phyloP scores from a whole-genome alignment of 2,113 vertebrate genomes.

The Siniperca knerii region DNA sequence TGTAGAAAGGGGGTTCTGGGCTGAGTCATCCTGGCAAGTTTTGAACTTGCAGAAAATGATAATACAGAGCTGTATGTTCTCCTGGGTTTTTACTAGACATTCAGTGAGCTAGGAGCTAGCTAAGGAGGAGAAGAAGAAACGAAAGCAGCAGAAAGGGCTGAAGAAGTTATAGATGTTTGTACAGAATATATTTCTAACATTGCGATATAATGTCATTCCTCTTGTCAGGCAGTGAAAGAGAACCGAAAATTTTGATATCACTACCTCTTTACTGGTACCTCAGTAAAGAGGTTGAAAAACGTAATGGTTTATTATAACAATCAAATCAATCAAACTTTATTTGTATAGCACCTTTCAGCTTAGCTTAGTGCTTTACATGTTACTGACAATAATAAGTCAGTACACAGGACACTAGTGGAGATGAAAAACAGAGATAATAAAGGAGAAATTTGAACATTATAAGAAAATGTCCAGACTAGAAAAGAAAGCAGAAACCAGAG shows the following conservation, averaged over 20 bases:
- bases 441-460: neutral
- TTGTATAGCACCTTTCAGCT: neutral
- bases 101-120: neutral
- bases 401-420: neutral
- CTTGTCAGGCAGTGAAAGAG: neutral
- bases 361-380: neutral
- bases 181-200: neutral
- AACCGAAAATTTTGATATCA: neutral
- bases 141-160: neutral
- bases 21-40: constrained; percentile 63
- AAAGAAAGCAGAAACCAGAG: neutral
- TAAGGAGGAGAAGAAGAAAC: neutral
- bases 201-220: neutral
- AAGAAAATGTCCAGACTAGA: neutral
- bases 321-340: neutral
- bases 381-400: neutral
- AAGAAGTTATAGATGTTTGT: neutral
- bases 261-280: neutral
- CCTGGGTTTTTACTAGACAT: neutral
- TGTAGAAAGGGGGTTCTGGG: neutral
- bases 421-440: neutral
- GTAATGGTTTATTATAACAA: neutral
- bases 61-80: neutral
- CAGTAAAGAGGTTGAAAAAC: neutral
- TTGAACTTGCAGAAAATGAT: constrained; percentile 30